A percentile compares a stretch with the other conserved stretches of the same genome.
Conservation (phyloP, 2,113 vertebrate genomes). For the Petaurus breviceps region DNA sequence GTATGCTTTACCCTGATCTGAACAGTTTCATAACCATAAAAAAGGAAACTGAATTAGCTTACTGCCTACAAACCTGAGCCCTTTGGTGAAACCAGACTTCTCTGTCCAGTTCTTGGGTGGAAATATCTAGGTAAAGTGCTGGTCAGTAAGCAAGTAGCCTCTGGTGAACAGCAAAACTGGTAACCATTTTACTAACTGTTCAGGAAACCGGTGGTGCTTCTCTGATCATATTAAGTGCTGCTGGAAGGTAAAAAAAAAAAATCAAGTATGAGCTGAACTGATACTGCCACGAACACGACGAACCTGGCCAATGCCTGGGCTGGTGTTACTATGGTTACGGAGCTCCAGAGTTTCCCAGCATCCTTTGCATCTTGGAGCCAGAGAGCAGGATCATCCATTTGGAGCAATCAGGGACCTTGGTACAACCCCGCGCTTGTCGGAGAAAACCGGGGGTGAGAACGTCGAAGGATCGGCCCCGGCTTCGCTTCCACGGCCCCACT, state of each 20-base stretch:
- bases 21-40: background rate
- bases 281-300: background rate
- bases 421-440: background rate
- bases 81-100: background rate
- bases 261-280: background rate
- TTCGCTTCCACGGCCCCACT: background rate
- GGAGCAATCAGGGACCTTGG: background rate
- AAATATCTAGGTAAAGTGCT: background rate
- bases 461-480: background rate
- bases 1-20: background rate
- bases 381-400: background rate
- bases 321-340: background rate
- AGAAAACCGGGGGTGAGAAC: background rate
- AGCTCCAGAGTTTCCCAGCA: background rate
- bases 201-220: background rate
- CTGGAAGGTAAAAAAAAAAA: background rate
- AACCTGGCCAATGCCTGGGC: background rate
- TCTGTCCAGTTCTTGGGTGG: background rate
- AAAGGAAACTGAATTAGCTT: background rate
- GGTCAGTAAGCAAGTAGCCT: background rate
- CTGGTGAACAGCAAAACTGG: background rate
- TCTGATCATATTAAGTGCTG: background rate
- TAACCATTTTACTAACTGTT: background rate
- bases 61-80: background rate
- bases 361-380: background rate